These are phyloP conservation scores for Chondrilla cf. caribensis DNA, from an alignment of 37 sponge, comb jelly and placozoan genomes.

Conservation along the genomic window DNA sequence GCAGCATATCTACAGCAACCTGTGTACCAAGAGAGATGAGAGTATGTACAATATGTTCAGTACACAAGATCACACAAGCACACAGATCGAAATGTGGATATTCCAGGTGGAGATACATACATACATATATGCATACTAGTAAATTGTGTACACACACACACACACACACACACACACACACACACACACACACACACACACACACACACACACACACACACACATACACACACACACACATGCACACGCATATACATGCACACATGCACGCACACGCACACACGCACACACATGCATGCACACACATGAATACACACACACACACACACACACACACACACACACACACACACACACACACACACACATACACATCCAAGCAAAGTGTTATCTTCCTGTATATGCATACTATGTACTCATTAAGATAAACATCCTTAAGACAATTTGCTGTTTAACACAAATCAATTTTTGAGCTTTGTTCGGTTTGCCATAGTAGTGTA, in stretches of 20 bases:
- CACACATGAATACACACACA: background rate
- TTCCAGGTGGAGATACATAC: background rate
- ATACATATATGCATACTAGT: background rate
- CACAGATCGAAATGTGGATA: background rate
- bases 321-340: background rate
- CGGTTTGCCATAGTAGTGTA: too few relatives aligned
- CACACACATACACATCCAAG: too few relatives aligned
- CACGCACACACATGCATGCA: constrained; percentile 10
- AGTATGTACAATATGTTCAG: background rate
- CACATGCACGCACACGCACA: constrained; percentile 11
- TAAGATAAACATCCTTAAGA: too few relatives aligned
- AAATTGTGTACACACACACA: background rate
- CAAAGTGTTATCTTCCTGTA: too few relatives aligned
- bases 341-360: background rate
- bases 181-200: constrained; percentile 8
- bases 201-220: constrained; percentile 4
- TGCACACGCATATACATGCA: background rate
- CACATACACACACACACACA: constrained; percentile 8
- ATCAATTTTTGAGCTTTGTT: too few relatives aligned
- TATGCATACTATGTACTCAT: too few relatives aligned
- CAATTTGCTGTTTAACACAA: too few relatives aligned
- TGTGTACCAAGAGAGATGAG: background rate
- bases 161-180: constrained; percentile 19
- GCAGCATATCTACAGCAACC: too few relatives aligned
- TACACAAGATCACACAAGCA: too few relatives aligned